phyloP scores from a whole-genome alignment of 2,113 vertebrate species.

The Ibidorhyncha struthersii region DNA sequence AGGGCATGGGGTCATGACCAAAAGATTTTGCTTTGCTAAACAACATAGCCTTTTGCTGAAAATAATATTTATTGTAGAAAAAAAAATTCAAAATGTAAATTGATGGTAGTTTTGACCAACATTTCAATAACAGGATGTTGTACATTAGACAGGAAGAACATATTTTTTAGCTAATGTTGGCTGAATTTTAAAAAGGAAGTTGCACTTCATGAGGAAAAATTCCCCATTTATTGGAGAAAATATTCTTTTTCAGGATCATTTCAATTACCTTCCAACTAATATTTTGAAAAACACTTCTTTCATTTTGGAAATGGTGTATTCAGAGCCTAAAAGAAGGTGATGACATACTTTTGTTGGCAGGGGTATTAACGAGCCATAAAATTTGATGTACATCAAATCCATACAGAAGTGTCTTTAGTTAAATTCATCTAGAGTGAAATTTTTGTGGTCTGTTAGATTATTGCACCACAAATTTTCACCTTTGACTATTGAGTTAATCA shows the following conservation, averaged over 20 bases:
- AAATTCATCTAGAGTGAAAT: background rate
- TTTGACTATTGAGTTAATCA: background rate
- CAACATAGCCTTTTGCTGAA: background rate
- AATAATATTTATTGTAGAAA: background rate
- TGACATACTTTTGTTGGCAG: background rate
- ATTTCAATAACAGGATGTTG: background rate
- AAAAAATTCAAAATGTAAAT: background rate
- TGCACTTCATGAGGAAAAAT: background rate
- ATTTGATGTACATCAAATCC: background rate
- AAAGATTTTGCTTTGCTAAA: background rate
- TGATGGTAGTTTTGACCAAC: background rate
- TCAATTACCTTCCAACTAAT: background rate
- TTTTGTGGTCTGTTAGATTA: background rate
- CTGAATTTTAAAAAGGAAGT: background rate
- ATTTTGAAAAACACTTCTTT: background rate
- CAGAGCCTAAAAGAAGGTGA: background rate
- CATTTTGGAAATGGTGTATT: background rate
- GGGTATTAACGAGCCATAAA: background rate
- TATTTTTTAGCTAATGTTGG: background rate
- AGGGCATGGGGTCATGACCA: background rate
- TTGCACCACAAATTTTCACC: background rate
- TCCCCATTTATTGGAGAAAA: background rate
- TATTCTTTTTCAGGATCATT: background rate
- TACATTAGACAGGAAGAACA: background rate
- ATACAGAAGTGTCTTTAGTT: background rate